Base-by-base conservation (phyloP, 1,140 invertebrate species). In the Thalassaphorura encarpata region DNA sequence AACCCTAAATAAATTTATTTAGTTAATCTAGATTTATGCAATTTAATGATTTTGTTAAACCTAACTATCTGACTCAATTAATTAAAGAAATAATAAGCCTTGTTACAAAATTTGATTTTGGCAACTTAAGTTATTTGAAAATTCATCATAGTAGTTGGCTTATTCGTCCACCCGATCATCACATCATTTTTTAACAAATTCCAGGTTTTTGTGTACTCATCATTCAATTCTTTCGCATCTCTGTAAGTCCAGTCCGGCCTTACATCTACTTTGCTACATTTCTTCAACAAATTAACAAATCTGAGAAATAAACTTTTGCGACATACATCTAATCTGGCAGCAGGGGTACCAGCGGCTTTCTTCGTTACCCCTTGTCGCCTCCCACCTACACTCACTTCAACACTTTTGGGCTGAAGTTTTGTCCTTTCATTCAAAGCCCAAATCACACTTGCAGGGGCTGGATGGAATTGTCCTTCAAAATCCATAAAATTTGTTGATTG, bases 291-390 rank as follows among this genome's bases (percentile, higher is more conserved):
- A 80, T 64, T 21, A 19, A 78, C 49, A 67, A 83, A 85, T 27
- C 54, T 72, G 65, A 73, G 67, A 46, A 83, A 77, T 3, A 88
- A 57, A 62, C 77, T 77, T 62, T 74, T 75, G 74, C 84, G 83
- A 64, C 77, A 82, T 46, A 86, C 75, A 49, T 71, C 68, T 57
- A 87, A 68, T 54, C 71, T 72, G 53, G 68, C 74, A 40, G 69
- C 72, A 28, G 76, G 69, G 63, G 70, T 78, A 48, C 76, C 64
- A 16, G 73, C 55, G 51, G 76, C 79, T 67, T 85, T 89, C 64
- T 84, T 88, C 1, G 86, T 90, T 15, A 81, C 72, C 2, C 90
- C 90, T 71, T 87, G 83, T 59, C 81, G 85, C 66, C 77, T 79
- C 27, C 90, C 90, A 69, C 84, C 79, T 0, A 90, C 83, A 42